Conservation (phyloP, 2,113 vertebrate species). For the Pelobates fuscus region DNA sequence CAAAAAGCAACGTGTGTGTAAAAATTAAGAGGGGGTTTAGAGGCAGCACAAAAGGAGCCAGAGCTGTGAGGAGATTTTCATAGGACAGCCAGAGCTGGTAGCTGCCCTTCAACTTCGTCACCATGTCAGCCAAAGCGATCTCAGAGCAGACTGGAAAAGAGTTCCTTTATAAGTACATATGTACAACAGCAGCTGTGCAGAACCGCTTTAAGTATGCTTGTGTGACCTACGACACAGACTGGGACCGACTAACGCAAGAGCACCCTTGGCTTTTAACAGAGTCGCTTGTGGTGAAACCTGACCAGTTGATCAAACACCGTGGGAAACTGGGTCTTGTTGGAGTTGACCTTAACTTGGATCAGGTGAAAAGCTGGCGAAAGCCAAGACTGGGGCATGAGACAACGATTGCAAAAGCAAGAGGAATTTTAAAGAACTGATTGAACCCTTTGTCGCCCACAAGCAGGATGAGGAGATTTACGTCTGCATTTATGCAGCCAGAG, state of each 20-base stretch:
- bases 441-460: constrained; percentile 89
- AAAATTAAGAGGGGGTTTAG: constrained; percentile 12
- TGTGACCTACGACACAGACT: constrained; percentile 84
- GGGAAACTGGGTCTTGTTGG: constrained; percentile 93
- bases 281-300: constrained; percentile 93
- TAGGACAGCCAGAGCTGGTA: constrained; percentile 10
- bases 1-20: too few relatives aligned
- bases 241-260: constrained; percentile 83
- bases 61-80: neutral
- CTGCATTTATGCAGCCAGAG: constrained; percentile 87
- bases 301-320: constrained; percentile 93
- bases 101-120: constrained; percentile 50
- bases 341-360: constrained; percentile 82
- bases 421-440: constrained; percentile 93
- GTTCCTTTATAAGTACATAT: constrained; percentile 92
- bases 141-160: constrained; percentile 95
- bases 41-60: constrained; percentile 31
- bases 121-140: constrained; percentile 97
- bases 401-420: constrained; percentile 86
- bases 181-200: constrained; percentile 84
- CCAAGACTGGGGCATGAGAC: constrained; percentile 79
- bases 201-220: constrained; percentile 89
- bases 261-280: constrained; percentile 91
- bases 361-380: constrained; percentile 86
- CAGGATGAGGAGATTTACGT: constrained; percentile 97